Evolutionary conservation across 2,797 vertebrate species (phyloP).

Genomic region (Salarias fasciatus): DNA sequence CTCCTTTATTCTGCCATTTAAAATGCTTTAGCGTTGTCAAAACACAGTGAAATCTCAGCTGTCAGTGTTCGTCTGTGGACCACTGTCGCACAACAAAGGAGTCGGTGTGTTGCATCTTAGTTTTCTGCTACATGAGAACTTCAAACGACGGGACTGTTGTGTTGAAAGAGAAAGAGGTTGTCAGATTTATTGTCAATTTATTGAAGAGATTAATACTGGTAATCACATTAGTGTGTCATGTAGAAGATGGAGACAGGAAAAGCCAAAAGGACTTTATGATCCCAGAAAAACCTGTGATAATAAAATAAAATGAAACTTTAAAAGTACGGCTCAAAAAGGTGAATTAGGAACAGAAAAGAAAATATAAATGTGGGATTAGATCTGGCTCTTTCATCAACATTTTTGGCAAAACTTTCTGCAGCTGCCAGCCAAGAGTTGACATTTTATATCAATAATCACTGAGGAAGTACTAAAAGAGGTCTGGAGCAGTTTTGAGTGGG

Average conservation of each 20-base stretch:
- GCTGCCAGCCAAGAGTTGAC: too few relatives aligned
- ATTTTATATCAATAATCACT: too few relatives aligned
- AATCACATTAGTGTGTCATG: background rate
- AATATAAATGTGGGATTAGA: too few relatives aligned
- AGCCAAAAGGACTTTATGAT: background rate
- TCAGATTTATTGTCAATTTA: slow-evolving; percentile 12
- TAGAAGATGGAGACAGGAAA: background rate
- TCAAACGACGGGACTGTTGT: background rate
- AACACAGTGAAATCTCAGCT: slow-evolving; percentile 22
- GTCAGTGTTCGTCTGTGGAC: slow-evolving; percentile 38
- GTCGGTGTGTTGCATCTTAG: slow-evolving; percentile 17
- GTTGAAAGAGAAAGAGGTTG: slow-evolving; percentile 18
- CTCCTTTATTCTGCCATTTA: slow-evolving; percentile 19
- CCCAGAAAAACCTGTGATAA: too few relatives aligned
- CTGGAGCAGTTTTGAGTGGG: too few relatives aligned
- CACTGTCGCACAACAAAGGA: slow-evolving; percentile 24
- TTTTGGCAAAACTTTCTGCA: too few relatives aligned
- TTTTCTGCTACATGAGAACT: background rate
- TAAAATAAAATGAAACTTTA: too few relatives aligned
- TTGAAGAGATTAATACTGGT: background rate
- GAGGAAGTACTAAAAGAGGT: too few relatives aligned
- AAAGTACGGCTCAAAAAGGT: too few relatives aligned
- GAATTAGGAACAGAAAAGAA: too few relatives aligned
- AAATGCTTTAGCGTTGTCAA: slow-evolving; percentile 27
- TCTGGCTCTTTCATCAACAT: too few relatives aligned